Conservation (phyloP, 2,113 vertebrate species). For the Porphyrio hochstetteri region DNA sequence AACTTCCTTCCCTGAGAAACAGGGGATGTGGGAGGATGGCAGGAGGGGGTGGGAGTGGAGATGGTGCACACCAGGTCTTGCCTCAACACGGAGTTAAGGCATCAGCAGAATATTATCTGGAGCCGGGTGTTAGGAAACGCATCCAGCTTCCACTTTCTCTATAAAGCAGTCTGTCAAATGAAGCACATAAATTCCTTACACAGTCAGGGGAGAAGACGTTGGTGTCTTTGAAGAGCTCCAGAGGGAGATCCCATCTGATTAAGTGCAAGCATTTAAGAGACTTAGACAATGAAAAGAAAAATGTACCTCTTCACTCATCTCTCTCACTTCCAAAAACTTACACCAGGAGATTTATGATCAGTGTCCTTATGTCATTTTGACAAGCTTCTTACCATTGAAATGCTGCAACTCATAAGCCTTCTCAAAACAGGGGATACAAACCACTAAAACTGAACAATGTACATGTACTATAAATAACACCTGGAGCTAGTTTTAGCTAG, state of each 20-base stretch:
- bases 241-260: conserved; percentile 26
- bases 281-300: conserved; percentile 20
- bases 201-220: neutral
- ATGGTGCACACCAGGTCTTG: neutral
- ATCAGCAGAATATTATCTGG: neutral
- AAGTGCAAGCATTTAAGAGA: conserved; percentile 23
- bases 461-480: neutral
- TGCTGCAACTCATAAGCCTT: neutral
- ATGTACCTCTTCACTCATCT: neutral
- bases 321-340: neutral
- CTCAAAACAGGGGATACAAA: neutral
- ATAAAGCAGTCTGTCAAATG: conserved; percentile 11
- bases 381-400: neutral
- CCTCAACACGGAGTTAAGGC: neutral
- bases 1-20: neutral
- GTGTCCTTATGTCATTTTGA: neutral
- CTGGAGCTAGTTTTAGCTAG: neutral
- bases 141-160: neutral
- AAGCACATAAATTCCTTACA: conserved; percentile 23
- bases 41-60: neutral
- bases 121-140: neutral
- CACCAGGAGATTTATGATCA: conserved; percentile 2
- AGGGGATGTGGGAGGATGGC: neutral
- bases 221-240: conserved; percentile 34
- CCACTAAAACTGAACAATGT: neutral